Conservation (phyloP, 2,797 vertebrate genomes). For the Nasua narica region DNA sequence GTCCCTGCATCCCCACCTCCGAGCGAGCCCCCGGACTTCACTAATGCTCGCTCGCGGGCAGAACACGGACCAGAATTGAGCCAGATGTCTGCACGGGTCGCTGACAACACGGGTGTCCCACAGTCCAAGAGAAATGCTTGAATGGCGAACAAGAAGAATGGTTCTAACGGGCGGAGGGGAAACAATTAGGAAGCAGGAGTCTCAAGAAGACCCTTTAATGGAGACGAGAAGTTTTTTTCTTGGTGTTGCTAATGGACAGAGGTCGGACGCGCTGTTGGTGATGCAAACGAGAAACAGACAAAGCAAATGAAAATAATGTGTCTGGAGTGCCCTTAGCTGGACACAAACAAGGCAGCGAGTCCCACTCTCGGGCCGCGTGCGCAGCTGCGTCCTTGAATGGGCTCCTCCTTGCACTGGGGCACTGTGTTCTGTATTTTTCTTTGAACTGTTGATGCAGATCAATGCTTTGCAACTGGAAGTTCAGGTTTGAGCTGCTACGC, state of each 20-base stretch:
- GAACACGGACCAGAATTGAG: neutral
- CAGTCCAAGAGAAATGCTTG: neutral
- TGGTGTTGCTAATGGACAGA: neutral
- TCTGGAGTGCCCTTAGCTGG: neutral
- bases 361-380: neutral
- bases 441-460: neutral
- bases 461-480: neutral
- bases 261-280: neutral
- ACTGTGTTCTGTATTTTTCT: neutral
- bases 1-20: neutral
- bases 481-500: neutral
- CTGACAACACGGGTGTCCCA: neutral
- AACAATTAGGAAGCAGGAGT: neutral
- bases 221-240: neutral
- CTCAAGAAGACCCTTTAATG: slow-evolving; percentile 2
- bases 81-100: neutral
- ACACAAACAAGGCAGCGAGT: neutral
- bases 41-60: neutral
- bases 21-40: neutral
- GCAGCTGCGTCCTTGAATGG: neutral
- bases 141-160: neutral
- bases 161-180: too few relatives aligned
- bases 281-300: neutral
- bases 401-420: neutral
- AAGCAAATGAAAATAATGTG: neutral